Base-by-base conservation (phyloP, 30 jellyfish, hydroid and myxozoan genomes). In the Pelagia noctiluca region DNA sequence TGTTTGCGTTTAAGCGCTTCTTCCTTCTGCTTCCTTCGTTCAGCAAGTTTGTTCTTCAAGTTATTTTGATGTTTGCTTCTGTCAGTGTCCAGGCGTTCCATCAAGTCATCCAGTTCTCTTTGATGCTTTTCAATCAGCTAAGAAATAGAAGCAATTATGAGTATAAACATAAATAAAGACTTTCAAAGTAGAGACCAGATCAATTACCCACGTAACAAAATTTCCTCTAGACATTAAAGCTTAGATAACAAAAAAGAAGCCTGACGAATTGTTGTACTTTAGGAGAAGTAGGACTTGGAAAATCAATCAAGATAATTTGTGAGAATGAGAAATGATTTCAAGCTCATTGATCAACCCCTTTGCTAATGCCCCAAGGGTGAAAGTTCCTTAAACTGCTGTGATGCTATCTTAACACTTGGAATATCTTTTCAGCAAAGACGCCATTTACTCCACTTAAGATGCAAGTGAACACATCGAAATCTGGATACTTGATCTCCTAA, bases 71-170 rank as follows among this genome's bases (percentile, higher is more conserved):
- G 99, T 72, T 72, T 67, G 36, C 30, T 80, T 35, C 76, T 35
- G 19, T 94, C 97, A 7, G 80, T 31, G 31, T 94, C 99, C n/a
- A 88, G 95, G 34, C 63, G 47, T 28, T 94, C 99, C 87, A 87
- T 68, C 83, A 94, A 49, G 49, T 83, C 87, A 26, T 81, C 96
- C 38, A 93, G 71, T 83, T 93, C 93, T 24, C 83, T 90, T 62
- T 93, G 94, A 50, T 93, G 99, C 33, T 76, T 63, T 25, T 93
- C 93, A 2, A 93, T 85, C 37, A 93, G 87, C 99, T 93, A 37
- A 77, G 24, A 69, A 62, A 54, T 21, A 53, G 32, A 34, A 3
- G 18, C 8, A 68, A 1, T 2, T 33, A 29, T 1, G 22, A 49
- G 4, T 31, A 0, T 2, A 8, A 21, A 63, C 24, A 21, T 21